These are phyloP conservation scores for Apis dorsata DNA, from an alignment of 1,140 invertebrate species.

Conservation along the genomic window DNA sequence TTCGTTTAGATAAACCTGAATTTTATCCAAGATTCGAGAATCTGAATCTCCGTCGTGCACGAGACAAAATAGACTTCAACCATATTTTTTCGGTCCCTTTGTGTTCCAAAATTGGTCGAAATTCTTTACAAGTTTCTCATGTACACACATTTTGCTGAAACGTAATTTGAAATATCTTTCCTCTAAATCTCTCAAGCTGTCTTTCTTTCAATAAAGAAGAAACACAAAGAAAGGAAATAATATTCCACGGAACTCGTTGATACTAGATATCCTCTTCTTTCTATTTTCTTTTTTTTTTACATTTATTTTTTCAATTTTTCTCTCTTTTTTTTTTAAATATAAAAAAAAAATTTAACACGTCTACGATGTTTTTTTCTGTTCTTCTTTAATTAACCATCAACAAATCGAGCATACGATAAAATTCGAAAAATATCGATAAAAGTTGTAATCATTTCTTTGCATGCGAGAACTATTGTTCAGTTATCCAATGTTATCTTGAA, in stretches of 20 bases:
- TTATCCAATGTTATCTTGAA: not conserved
- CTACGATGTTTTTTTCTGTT: not conserved
- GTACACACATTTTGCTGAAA: not conserved
- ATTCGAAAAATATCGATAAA: constrained; percentile 25
- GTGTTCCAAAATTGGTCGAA: constrained; percentile 45
- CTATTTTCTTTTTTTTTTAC: not conserved
- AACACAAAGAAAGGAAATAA: not conserved
- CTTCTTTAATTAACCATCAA: not conserved
- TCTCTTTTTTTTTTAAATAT: too few relatives aligned
- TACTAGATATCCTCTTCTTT: not conserved
- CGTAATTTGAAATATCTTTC: constrained; percentile 15
- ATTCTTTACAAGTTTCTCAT: constrained; percentile 39
- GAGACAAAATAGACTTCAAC: not conserved
- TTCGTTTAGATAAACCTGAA: not conserved
- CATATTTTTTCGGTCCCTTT: constrained; percentile 38
- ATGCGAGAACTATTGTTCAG: not conserved
- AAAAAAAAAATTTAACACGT: not conserved
- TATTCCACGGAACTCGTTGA: not conserved
- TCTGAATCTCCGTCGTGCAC: not conserved
- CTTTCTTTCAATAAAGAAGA: not conserved
- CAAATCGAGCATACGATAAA: not conserved
- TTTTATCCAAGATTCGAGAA: not conserved
- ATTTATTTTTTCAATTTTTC: not conserved
- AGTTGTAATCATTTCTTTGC: constrained; percentile 52
- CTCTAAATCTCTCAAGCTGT: not conserved